phyloP scores from a whole-genome alignment of 2,113 vertebrate genomes.

The Macrotus californicus region DNA sequence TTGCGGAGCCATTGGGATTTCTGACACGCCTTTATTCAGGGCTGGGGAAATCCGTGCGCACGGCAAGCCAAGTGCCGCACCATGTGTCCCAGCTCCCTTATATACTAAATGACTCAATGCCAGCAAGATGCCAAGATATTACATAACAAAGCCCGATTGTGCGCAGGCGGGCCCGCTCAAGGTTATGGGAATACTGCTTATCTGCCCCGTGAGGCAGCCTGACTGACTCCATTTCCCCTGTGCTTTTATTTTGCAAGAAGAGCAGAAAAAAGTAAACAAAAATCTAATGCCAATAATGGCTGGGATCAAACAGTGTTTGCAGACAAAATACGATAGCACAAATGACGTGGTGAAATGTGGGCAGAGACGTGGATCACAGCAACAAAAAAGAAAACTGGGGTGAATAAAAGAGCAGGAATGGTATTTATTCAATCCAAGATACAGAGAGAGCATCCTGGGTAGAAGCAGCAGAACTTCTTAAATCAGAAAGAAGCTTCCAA shows the following conservation, averaged over 20 bases:
- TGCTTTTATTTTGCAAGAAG: background rate
- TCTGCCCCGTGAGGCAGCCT: too few species aligned
- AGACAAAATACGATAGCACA: background rate
- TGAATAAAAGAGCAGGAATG: background rate
- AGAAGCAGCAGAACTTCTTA: background rate
- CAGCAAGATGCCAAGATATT: too few species aligned
- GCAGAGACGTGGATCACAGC: background rate
- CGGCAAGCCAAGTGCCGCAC: too few species aligned
- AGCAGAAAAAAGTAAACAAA: background rate
- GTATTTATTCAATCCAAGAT: conserved; percentile 29
- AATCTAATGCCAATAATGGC: background rate
- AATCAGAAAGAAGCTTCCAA: background rate
- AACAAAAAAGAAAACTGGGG: background rate
- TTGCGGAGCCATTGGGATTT: too few species aligned
- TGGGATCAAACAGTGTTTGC: background rate
- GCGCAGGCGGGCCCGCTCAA: too few species aligned
- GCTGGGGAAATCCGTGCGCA: too few species aligned
- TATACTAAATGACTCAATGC: too few species aligned
- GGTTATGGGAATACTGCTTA: too few species aligned
- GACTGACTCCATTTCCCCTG: too few species aligned
- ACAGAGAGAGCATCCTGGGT: background rate
- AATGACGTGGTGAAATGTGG: background rate
- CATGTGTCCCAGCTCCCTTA: too few species aligned
- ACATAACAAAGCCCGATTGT: too few species aligned
- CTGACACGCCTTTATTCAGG: too few species aligned